Percentiles rank a stretch among this genome's conserved stretches.
These are phyloP conservation scores for Agriopis marginaria DNA, from an alignment of 2,888 invertebrate species.

Conservation along the genomic window DNA sequence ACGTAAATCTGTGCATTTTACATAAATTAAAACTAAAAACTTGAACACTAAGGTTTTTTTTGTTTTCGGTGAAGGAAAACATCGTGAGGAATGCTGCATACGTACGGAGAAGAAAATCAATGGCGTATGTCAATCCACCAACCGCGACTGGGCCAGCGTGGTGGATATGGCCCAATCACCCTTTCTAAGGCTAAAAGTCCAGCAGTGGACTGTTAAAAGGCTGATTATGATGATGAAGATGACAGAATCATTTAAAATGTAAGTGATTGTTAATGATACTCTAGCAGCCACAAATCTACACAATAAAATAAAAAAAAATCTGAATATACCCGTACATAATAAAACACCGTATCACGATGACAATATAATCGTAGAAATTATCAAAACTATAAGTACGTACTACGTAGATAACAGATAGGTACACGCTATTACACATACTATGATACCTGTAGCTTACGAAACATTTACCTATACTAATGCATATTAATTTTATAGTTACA, in stretches of 20 bases:
- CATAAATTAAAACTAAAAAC: too few relatives aligned
- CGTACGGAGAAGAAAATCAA: too few relatives aligned
- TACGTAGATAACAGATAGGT: neutral
- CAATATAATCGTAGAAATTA: neutral
- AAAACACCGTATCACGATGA: neutral
- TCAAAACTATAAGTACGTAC: slow-evolving; percentile 4
- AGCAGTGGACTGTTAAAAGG: too few relatives aligned
- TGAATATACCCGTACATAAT: too few relatives aligned
- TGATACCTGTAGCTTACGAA: slow-evolving; percentile 22
- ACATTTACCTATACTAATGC: slow-evolving; percentile 23
- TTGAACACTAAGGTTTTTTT: neutral
- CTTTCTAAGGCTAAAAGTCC: too few relatives aligned
- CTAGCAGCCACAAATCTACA: slow-evolving; percentile 5
- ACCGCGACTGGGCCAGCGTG: too few relatives aligned
- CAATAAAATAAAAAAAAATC: neutral
- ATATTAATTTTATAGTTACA: slow-evolving; percentile 26
- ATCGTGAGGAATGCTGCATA: too few relatives aligned
- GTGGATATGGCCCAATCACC: too few relatives aligned
- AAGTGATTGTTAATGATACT: neutral
- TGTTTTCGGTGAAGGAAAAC: too few relatives aligned
- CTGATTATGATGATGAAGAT: too few relatives aligned
- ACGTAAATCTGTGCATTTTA: too few relatives aligned
- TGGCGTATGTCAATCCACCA: too few relatives aligned
- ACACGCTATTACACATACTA: neutral
- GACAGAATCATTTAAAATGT: slow-evolving; percentile 5